These are phyloP conservation scores for Chrysolina oricalcia DNA, from an alignment of 2,888 invertebrate species.

Conservation along the genomic window DNA sequence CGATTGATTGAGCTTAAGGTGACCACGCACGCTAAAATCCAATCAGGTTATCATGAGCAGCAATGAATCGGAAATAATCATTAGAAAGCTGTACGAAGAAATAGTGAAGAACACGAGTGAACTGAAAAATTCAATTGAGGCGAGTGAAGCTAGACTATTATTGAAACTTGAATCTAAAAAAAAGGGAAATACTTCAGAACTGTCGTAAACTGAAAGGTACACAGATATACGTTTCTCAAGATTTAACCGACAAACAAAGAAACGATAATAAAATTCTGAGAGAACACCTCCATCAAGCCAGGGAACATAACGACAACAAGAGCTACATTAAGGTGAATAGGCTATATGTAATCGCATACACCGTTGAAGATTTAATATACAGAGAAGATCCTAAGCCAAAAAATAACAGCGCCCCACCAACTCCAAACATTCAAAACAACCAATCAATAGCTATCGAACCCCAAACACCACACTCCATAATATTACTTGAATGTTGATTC, in stretches of 20 bases:
- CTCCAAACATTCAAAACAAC: too few relatives aligned
- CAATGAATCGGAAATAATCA: too few relatives aligned
- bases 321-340: neutral
- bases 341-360: neutral
- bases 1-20: neutral
- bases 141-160: constrained; percentile 8
- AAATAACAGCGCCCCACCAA: constrained; percentile 8
- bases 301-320: neutral
- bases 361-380: constrained; percentile 5
- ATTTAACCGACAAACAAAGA: constrained; percentile 1
- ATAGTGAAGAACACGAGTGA: constrained; percentile 10
- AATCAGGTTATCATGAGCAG: too few relatives aligned
- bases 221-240: neutral
- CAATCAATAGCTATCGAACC: too few relatives aligned
- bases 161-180: constrained; percentile 6
- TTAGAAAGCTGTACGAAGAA: neutral
- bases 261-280: neutral
- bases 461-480: too few relatives aligned
- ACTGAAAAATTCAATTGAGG: constrained; percentile 22
- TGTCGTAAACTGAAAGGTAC: too few relatives aligned
- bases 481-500: too few relatives aligned
- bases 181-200: neutral
- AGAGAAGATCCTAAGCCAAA: neutral
- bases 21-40: neutral
- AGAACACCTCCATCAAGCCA: neutral